These are phyloP conservation scores for Neosilurus mollespiculum DNA, from an alignment of 2,797 vertebrate genomes.

Conservation along the genomic window DNA sequence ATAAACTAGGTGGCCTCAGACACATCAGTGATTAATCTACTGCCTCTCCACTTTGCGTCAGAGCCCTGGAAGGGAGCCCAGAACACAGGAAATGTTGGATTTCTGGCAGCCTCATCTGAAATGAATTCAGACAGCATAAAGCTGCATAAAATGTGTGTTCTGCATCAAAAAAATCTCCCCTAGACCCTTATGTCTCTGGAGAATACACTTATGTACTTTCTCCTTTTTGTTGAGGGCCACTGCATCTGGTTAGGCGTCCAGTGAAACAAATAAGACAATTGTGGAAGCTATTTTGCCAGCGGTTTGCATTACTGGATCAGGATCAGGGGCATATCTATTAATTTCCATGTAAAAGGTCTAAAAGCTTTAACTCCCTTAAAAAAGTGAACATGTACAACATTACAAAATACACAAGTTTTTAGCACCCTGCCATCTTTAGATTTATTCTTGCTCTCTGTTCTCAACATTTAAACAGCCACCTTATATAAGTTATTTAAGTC, in stretches of 20 bases:
- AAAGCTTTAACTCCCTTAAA: background rate
- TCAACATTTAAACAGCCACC: background rate
- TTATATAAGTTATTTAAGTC: background rate
- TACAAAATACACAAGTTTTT: background rate
- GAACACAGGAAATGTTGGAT: conserved; percentile 60
- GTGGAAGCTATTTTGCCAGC: conserved; percentile 66
- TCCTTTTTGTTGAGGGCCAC: conserved; percentile 52
- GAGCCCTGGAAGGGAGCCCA: conserved; percentile 61
- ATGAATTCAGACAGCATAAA: conserved; percentile 68
- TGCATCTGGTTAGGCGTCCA: conserved; percentile 74
- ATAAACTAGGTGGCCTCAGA: conserved; percentile 58
- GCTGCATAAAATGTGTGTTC: conserved; percentile 68
- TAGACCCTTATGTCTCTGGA: conserved; percentile 53
- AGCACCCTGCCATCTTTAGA: background rate
- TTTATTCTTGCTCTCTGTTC: background rate
- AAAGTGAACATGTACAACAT: background rate
- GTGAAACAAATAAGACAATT: conserved; percentile 72
- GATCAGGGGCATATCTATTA: conserved; percentile 30
- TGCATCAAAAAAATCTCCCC: conserved; percentile 60
- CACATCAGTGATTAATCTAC: conserved; percentile 63
- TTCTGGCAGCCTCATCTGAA: conserved; percentile 58
- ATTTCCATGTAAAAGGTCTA: conserved; percentile 27
- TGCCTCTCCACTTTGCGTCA: conserved; percentile 58
- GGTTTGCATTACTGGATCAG: conserved; percentile 31
- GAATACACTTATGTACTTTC: conserved; percentile 45